Evolutionary conservation across 2,113 vertebrate genomes (phyloP).

Genomic region (Capreolus pygargus): DNA sequence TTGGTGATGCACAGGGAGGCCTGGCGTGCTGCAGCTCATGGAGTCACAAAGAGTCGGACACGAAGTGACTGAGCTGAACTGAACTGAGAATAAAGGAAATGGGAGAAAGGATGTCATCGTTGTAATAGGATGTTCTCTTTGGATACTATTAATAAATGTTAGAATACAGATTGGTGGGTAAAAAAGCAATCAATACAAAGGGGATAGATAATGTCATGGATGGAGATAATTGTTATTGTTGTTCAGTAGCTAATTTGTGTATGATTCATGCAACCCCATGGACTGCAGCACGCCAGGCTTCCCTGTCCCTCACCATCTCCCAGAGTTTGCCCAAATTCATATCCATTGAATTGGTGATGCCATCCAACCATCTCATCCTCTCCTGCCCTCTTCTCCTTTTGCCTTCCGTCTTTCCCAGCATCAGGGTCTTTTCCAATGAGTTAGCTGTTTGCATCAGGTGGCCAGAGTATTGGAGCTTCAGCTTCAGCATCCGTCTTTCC

Average conservation of each 20-base stretch:
- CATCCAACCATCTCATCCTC: neutral
- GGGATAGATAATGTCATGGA: neutral
- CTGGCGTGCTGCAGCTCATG: neutral
- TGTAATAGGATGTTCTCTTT: neutral
- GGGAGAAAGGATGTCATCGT: fast-evolving
- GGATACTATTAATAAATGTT: neutral
- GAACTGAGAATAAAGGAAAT: neutral
- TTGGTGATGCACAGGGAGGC: neutral
- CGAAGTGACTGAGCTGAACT: neutral
- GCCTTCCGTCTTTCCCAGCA: neutral
- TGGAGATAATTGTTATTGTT: neutral
- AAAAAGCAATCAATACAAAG: neutral
- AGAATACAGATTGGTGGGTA: neutral
- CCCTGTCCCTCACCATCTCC: neutral
- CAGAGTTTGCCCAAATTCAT: neutral
- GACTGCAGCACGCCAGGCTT: neutral
- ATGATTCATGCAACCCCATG: neutral
- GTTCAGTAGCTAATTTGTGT: neutral
- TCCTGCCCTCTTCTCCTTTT: neutral
- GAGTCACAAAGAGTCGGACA: neutral
- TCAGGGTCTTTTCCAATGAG: neutral
- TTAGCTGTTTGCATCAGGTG: neutral
- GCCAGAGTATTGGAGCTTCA: neutral
- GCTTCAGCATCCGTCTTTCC: neutral
- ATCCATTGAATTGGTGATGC: neutral